Evolutionary conservation across 1,140 invertebrate species (phyloP), one percentile per base, ranked within the genome.

Genomic region (Teleopsis dalmanni): DNA sequence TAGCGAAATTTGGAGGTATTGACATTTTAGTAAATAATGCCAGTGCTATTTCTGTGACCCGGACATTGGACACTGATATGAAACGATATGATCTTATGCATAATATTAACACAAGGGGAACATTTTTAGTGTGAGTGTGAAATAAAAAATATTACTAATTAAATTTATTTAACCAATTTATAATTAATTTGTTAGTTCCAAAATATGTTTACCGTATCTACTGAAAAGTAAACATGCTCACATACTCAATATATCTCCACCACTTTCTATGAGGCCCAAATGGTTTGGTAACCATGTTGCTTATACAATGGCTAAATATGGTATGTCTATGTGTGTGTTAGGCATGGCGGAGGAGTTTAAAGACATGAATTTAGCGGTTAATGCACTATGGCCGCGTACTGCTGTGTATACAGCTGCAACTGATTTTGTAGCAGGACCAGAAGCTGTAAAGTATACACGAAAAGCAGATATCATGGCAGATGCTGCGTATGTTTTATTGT

Each of bases 291-390:
- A 85, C 64, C 88, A 97, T 74, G 83, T 94, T 50, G 92, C 91
- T 0, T 98, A 97, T 70, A 96, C 94, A 1, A 95, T 97, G 80
- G 87, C 94, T 1, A 98, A 98, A 62, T 97, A 93, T 66, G 94
- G 94, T 18, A 98, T 98, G 95, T 95, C 91, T 0, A 91, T 98
- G 89, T 97, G 92, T 75, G 91, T 88, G 3, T 74, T 98, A n/a
- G 94, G 95, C 29, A 95, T 96, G 91, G 76, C 90, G 40, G 88
- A 89, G 56, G 95, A 98, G 74, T 88, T 95, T 51, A 84, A 80
- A 64, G 70, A 76, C 4, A 77, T 83, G 51, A 83, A 84, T 41
- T 85, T 98, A 56, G 91, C 84, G 44, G 92, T 97, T 3, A 98
- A 98, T 76, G 90, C 93, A 13, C 73, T 98, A 0, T 98, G 95